Conservation (phyloP, 2,113 vertebrate genomes). For the Formicarius rufipectus region DNA sequence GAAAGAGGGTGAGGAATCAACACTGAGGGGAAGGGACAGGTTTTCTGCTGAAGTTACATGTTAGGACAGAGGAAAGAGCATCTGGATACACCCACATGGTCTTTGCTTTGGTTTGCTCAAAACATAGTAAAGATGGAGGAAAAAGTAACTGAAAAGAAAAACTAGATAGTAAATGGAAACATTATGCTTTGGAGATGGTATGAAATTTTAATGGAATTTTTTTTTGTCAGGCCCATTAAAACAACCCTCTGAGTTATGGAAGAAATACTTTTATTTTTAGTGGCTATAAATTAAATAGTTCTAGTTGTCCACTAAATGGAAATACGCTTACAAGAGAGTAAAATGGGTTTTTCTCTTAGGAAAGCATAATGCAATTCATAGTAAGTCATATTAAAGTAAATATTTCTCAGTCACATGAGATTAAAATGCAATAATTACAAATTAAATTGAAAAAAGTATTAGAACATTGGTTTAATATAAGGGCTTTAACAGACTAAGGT, state of each 20-base stretch:
- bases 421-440: background rate
- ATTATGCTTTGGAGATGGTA: background rate
- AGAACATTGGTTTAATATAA: background rate
- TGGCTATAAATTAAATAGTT: background rate
- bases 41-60: background rate
- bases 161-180: background rate
- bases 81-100: background rate
- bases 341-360: background rate
- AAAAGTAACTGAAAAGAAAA: background rate
- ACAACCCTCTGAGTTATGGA: background rate
- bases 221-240: background rate
- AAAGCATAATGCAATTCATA: background rate
- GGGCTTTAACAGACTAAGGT: background rate
- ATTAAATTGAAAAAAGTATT: constrained; percentile 3
- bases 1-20: background rate
- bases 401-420: background rate
- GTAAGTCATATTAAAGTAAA: background rate
- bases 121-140: background rate
- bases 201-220: background rate
- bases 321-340: background rate
- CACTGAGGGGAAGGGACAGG: background rate
- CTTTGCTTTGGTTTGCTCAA: background rate
- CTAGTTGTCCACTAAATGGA: background rate
- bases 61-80: background rate
- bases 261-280: background rate